Conservation (phyloP, 2,113 vertebrate species). For the Pterocles orientalis region DNA sequence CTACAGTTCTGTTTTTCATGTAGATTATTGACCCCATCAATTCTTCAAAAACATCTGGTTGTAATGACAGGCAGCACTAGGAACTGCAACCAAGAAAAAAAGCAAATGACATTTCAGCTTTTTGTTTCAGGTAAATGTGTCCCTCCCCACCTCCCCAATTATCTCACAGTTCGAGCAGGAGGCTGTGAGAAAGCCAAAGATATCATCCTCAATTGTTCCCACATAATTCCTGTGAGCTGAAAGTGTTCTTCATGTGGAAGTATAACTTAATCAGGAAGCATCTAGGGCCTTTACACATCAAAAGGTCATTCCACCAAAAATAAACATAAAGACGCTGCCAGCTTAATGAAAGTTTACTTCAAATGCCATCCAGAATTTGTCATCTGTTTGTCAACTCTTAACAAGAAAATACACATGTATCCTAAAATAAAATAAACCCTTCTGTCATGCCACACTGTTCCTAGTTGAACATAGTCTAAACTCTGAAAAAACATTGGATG, state of each 20-base stretch:
- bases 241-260: neutral
- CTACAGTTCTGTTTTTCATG: neutral
- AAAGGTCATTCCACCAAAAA: slow-evolving; percentile 66
- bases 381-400: slow-evolving; percentile 50
- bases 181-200: neutral
- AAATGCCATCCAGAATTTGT: slow-evolving; percentile 57
- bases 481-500: neutral
- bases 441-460: neutral
- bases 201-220: neutral
- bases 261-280: slow-evolving; percentile 34
- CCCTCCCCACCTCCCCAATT: neutral
- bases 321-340: slow-evolving; percentile 52
- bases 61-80: neutral
- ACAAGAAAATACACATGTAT: neutral
- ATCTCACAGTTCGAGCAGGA: neutral
- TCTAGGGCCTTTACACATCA: slow-evolving; percentile 8
- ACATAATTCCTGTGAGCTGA: neutral
- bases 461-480: neutral
- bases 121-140: neutral
- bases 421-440: neutral
- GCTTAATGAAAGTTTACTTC: slow-evolving; percentile 49
- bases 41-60: neutral
- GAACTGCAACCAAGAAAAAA: neutral
- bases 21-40: neutral
- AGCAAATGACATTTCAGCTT: neutral